These are phyloP conservation scores for Erebia palarica DNA, from an alignment of 2,888 invertebrate genomes.

Conservation along the genomic window DNA sequence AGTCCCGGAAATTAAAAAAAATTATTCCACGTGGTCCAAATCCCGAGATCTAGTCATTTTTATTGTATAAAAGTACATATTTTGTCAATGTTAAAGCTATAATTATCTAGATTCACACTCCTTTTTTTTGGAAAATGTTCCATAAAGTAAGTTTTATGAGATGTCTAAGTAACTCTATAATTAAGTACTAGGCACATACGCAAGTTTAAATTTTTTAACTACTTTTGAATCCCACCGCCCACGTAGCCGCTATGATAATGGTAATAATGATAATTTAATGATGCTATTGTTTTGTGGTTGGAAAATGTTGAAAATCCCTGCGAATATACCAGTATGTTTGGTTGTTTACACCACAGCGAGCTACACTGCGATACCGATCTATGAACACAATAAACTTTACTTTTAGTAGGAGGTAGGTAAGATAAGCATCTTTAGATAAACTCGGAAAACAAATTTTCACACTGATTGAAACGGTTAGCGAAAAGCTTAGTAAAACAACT, in stretches of 20 bases:
- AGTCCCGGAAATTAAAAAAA: too few relatives aligned
- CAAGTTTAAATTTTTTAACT: neutral
- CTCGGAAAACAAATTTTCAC: conserved; percentile 24
- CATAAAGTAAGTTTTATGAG: neutral
- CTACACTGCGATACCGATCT: conserved; percentile 29
- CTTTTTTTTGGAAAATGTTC: neutral
- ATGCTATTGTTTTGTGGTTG: neutral
- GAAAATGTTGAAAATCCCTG: conserved; percentile 24
- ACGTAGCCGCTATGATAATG: neutral
- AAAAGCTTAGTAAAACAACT: conserved; percentile 4
- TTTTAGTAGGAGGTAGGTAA: conserved; percentile 27
- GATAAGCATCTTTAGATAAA: conserved; percentile 33
- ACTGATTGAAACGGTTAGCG: conserved; percentile 8
- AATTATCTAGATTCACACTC: neutral
- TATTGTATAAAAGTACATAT: too few relatives aligned
- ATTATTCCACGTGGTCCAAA: too few relatives aligned
- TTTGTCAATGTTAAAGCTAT: neutral
- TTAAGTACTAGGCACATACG: neutral
- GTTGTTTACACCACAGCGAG: conserved; percentile 34
- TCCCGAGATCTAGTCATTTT: too few relatives aligned
- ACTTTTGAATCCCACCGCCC: neutral
- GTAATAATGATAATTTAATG: neutral
- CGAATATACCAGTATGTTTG: conserved; percentile 22
- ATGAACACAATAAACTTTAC: conserved; percentile 32
- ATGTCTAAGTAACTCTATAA: neutral